A percentile compares a stretch with the other conserved stretches of the same genome.
phyloP scores from a whole-genome alignment of 2,113 vertebrate genomes.

The Tringa solitaria region DNA sequence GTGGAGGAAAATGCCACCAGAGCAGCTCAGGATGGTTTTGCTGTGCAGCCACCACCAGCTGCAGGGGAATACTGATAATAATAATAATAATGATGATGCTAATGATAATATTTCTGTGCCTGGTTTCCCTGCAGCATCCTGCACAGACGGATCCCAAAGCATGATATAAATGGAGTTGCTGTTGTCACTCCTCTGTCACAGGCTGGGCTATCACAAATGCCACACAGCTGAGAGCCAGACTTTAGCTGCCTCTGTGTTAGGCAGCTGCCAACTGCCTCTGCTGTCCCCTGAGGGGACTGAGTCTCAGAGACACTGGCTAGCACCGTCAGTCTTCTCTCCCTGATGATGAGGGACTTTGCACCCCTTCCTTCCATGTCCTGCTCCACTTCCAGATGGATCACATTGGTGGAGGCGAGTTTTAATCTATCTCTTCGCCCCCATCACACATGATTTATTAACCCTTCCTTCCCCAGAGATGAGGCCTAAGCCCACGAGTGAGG shows the following conservation, averaged over 20 bases:
- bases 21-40: background rate
- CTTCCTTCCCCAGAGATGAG: background rate
- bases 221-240: background rate
- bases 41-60: background rate
- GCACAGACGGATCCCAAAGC: background rate
- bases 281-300: background rate
- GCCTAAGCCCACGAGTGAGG: background rate
- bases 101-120: conserved; percentile 26
- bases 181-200: conserved; percentile 1
- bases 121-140: conserved; percentile 37
- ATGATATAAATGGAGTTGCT: background rate
- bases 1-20: conserved; percentile 17
- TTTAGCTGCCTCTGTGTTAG: background rate
- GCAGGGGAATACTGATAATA: conserved; percentile 8
- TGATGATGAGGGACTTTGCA: background rate
- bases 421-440: background rate
- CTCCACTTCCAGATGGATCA: background rate
- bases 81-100: background rate
- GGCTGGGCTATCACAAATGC: background rate
- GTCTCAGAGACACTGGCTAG: background rate
- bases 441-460: background rate
- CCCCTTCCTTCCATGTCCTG: background rate
- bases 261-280: background rate
- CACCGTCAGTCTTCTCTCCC: background rate
- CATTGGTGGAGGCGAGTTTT: background rate